Evolutionary conservation across 2,888 invertebrate genomes (phyloP).

Genomic region (Drosophila pseudotakahashii): DNA sequence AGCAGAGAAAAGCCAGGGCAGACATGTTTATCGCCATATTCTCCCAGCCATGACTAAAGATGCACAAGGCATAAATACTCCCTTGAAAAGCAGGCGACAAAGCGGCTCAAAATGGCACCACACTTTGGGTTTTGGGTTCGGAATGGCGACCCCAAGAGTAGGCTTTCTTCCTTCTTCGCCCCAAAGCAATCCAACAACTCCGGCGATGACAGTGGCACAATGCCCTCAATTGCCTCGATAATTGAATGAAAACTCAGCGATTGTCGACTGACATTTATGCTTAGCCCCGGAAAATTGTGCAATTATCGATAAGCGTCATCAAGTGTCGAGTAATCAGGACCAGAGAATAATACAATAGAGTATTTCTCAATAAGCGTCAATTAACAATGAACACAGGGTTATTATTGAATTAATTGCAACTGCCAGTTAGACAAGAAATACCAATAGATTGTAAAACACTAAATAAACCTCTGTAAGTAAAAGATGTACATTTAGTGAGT

Average conservation of each 20-base stretch:
- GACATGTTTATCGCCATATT: constrained; percentile 78
- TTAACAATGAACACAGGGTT: neutral
- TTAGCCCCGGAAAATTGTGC: constrained; percentile 25
- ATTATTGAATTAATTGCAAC: too few relatives aligned
- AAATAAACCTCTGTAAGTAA: neutral
- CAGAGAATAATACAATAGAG: neutral
- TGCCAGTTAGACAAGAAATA: too few relatives aligned
- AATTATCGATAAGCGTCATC: constrained; percentile 34
- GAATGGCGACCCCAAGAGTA: neutral
- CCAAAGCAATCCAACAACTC: constrained; percentile 9
- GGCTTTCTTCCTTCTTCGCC: neutral
- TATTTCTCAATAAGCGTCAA: neutral
- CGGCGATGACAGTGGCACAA: constrained; percentile 15
- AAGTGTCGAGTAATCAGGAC: constrained; percentile 4
- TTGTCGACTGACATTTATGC: constrained; percentile 40
- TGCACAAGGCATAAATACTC: constrained; percentile 68
- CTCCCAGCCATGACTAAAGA: constrained; percentile 75
- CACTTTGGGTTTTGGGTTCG: neutral
- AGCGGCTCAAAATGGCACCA: constrained; percentile 53
- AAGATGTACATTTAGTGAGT: neutral
- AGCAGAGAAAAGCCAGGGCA: constrained; percentile 25
- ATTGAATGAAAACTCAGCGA: constrained; percentile 40
- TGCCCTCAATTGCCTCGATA: constrained; percentile 21
- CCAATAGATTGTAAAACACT: neutral
- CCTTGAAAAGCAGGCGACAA: constrained; percentile 66